Base-by-base conservation (phyloP, 2,113 vertebrate species). In the Laterallus jamaicensis region DNA sequence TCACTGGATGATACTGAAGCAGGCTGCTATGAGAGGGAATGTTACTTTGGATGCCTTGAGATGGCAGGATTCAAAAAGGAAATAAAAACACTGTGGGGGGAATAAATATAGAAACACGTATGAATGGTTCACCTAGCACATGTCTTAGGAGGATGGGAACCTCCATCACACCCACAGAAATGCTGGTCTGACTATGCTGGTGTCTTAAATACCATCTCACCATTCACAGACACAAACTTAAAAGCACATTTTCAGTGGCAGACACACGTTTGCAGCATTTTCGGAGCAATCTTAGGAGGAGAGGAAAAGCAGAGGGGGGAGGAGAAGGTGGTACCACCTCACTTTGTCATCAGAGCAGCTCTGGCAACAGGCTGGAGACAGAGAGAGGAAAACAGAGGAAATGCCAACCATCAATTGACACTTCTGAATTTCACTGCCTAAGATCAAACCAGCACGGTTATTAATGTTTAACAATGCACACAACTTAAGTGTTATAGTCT, bases 91-190 rank as follows among this genome's bases (percentile, higher is more conserved):
- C 44, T 47, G 44, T 7, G 44, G 44, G 44, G 32, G 42, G 11
- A 76, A 44, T 12, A 19, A 78, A 37, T 16, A 29, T 0, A 82
- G 52, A 39, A 69, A 39, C 11, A 3, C 6, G 7, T 42, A 35
- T 7, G 32, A 71, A 88, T 68, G 44, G 49, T 39, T 49, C 28
- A 64, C 31, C 11, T 37, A 71, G 28, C 13, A 12, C n/a, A 11
- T 5, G 18, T 6, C 20, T 40, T 0, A 0, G 31, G 12, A 0
- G 31, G 12, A 49, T 5, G 17, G 26, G 75, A 58, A 76, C 22
- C 42, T 71, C 60, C 42, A 20, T 28, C 25, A 86, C 9, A 67
- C 25, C 24, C 24, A 60, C 60, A 54, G 54, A 85, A 84, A 82
- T 4, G 12, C 37, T 74, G 73, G 42, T 63, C 35, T 29, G 7